phyloP scores from a whole-genome alignment of 2,797 vertebrate species.

The Anguilla anguilla region DNA sequence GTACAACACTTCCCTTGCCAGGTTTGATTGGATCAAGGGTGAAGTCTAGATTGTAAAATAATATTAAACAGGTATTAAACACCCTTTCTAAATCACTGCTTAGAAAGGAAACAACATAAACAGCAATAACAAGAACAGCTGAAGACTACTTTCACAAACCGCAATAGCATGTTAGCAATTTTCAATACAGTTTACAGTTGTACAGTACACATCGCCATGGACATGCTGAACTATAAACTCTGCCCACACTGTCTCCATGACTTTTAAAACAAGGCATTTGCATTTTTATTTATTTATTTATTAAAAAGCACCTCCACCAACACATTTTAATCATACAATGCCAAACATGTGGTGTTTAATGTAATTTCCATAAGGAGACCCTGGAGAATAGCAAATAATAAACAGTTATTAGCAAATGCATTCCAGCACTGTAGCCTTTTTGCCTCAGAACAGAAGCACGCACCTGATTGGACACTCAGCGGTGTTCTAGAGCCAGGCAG shows the following conservation, averaged over 20 bases:
- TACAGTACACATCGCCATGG: constrained; percentile 23
- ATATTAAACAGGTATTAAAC: background rate
- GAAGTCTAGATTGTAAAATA: background rate
- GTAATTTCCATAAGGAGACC: constrained; percentile 72
- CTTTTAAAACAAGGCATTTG: constrained; percentile 10
- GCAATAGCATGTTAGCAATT: background rate
- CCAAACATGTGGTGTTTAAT: constrained; percentile 39
- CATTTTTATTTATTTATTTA: constrained; percentile 53
- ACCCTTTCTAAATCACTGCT: background rate
- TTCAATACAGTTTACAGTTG: background rate
- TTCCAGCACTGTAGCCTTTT: constrained; percentile 68
- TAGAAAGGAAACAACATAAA: background rate
- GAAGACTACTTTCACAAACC: background rate
- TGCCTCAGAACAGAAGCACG: constrained; percentile 64
- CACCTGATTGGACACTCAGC: constrained; percentile 54
- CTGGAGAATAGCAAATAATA: constrained; percentile 73
- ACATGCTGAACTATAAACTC: background rate
- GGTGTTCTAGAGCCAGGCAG: constrained; percentile 16
- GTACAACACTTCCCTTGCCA: background rate
- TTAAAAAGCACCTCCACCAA: constrained; percentile 36
- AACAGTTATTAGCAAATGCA: constrained; percentile 78
- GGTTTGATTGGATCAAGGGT: background rate
- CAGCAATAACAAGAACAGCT: background rate
- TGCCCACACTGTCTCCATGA: constrained; percentile 3
- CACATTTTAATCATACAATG: constrained; percentile 25